Percentiles rank a stretch among this genome's conserved stretches.
These are phyloP conservation scores for Anableps anableps DNA, from an alignment of 2,797 vertebrate species.

Conservation along the genomic window DNA sequence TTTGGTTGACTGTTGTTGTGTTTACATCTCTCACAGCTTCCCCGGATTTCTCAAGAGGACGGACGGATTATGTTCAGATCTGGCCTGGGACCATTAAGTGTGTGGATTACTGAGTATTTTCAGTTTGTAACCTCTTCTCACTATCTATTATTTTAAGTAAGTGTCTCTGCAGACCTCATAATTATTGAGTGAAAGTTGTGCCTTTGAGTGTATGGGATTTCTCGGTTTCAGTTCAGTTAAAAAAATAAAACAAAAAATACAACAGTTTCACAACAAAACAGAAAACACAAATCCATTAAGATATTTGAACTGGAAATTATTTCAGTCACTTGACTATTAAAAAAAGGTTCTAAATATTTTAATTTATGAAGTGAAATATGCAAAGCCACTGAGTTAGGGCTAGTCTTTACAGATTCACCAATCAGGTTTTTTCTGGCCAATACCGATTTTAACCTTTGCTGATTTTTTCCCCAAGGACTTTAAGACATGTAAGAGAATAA, in stretches of 20 bases:
- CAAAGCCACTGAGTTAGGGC: neutral
- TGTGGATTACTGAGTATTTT: neutral
- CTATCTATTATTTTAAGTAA: constrained; percentile 2
- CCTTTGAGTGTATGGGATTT: neutral
- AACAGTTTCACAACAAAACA: neutral
- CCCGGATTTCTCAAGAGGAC: neutral
- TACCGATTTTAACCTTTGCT: neutral
- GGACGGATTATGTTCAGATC: neutral
- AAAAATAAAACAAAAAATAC: neutral
- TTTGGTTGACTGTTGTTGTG: neutral
- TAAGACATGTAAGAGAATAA: neutral
- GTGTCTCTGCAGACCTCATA: neutral
- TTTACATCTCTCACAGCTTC: constrained; percentile 26
- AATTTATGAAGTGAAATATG: neutral
- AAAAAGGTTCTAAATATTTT: neutral
- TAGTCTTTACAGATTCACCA: neutral
- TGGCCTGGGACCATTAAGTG: neutral
- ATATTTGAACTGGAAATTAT: neutral
- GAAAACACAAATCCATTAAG: neutral
- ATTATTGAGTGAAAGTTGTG: neutral
- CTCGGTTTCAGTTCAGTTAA: neutral
- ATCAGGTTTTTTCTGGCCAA: neutral
- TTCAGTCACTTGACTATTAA: neutral
- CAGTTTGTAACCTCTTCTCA: constrained; percentile 1
- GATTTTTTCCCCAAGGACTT: neutral